A percentile compares a stretch with the other conserved stretches of the same genome.
Conservation (phyloP, 2,888 invertebrate genomes). For the Perizoma affinitatum region DNA sequence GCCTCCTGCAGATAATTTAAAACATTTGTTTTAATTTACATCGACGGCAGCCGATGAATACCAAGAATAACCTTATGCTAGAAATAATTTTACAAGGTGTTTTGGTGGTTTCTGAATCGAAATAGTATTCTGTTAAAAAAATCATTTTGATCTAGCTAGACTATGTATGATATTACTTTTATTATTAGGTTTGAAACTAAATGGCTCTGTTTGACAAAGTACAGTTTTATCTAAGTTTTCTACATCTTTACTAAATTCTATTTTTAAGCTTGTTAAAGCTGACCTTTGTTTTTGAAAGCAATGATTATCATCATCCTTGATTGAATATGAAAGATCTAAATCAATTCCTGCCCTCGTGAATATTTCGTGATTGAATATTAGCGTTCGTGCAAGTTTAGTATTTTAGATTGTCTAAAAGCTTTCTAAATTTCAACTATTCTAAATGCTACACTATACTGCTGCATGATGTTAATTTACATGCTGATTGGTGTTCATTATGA, state of each 20-base stretch:
- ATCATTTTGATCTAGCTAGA: too few relatives aligned
- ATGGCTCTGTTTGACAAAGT: constrained; percentile 11
- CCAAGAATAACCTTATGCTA: background rate
- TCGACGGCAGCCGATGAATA: background rate
- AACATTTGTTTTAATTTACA: constrained; percentile 9
- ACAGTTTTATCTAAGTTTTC: constrained; percentile 21
- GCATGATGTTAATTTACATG: constrained; percentile 60
- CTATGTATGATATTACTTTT: too few relatives aligned
- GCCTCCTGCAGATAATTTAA: constrained; percentile 57
- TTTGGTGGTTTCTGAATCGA: background rate
- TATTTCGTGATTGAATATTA: constrained; percentile 44
- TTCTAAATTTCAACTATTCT: constrained; percentile 62
- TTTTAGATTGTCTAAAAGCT: constrained; percentile 62
- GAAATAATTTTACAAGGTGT: constrained; percentile 2
- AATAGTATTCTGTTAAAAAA: too few relatives aligned
- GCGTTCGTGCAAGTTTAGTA: constrained; percentile 35
- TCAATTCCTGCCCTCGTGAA: constrained; percentile 55
- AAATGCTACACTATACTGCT: constrained; percentile 63
- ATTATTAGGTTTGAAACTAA: too few relatives aligned
- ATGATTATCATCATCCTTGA: constrained; percentile 37
- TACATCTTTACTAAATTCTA: constrained; percentile 30
- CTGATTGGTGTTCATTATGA: constrained; percentile 46
- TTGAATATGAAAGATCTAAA: constrained; percentile 45
- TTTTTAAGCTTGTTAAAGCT: constrained; percentile 48
- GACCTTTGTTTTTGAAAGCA: constrained; percentile 50